Evolutionary conservation across 2,113 vertebrate species (phyloP).

Genomic region (Hipposideros armiger): DNA sequence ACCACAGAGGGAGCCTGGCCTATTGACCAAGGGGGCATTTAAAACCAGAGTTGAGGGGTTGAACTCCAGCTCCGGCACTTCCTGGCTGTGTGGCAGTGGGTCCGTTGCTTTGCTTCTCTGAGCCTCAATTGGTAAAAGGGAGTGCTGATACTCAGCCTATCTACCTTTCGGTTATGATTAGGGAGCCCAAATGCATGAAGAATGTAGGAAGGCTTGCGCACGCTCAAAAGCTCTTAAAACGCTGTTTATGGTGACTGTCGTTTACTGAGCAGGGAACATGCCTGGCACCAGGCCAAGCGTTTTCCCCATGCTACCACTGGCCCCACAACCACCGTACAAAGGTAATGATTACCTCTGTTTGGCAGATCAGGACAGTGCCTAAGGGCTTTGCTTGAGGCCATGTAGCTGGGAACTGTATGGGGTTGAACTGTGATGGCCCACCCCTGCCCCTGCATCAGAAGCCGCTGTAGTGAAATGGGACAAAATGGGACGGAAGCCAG

Average conservation of each 20-base stretch:
- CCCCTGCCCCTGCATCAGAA: background rate
- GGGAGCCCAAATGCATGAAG: background rate
- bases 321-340: background rate
- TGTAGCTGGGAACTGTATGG: background rate
- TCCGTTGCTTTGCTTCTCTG: background rate
- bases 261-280: background rate
- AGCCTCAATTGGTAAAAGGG: background rate
- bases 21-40: background rate
- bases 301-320: accelerated
- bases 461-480: background rate
- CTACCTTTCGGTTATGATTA: background rate
- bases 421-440: background rate
- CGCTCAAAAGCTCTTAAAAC: background rate
- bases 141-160: too few species aligned
- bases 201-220: background rate
- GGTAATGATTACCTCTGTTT: accelerated
- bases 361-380: background rate
- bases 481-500: background rate
- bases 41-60: background rate
- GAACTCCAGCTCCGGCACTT: background rate
- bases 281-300: background rate
- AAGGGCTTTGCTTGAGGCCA: background rate
- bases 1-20: background rate
- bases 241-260: background rate
- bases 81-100: background rate